phyloP scores from a whole-genome alignment of 2,113 vertebrate species.

The Mungos mungo region DNA sequence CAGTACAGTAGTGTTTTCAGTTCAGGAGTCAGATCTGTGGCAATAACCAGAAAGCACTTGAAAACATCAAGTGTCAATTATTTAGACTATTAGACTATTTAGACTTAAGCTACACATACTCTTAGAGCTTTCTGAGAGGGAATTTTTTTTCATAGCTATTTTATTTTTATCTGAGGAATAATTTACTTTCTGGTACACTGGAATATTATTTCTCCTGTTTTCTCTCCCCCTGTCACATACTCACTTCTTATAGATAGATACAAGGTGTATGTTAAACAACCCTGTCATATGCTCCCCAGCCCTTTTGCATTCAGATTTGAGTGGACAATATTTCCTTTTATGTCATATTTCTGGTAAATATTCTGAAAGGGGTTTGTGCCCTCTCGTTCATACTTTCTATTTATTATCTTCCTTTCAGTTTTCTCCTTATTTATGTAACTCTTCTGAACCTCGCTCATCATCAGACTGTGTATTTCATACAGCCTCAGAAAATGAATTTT shows the following conservation, averaged over 20 bases:
- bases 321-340: not conserved
- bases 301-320: not conserved
- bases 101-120: not conserved
- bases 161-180: not conserved
- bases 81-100: not conserved
- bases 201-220: not conserved
- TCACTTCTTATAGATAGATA: not conserved
- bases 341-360: slow-evolving; percentile 34
- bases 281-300: not conserved
- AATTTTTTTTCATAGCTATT: not conserved
- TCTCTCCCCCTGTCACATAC: not conserved
- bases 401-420: slow-evolving; percentile 23
- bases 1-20: not conserved
- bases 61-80: not conserved
- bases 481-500: not conserved
- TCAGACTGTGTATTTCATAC: slow-evolving; percentile 39
- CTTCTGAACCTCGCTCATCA: not conserved
- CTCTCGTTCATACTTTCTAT: not conserved
- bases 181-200: not conserved
- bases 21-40: not conserved
- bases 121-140: not conserved
- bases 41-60: not conserved
- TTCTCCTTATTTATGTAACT: not conserved
- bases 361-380: not conserved
- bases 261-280: not conserved